Percentiles rank a stretch among this genome's conserved stretches.
phyloP scores from a whole-genome alignment of 1,140 invertebrate species.

The Monochamus saltuarius region DNA sequence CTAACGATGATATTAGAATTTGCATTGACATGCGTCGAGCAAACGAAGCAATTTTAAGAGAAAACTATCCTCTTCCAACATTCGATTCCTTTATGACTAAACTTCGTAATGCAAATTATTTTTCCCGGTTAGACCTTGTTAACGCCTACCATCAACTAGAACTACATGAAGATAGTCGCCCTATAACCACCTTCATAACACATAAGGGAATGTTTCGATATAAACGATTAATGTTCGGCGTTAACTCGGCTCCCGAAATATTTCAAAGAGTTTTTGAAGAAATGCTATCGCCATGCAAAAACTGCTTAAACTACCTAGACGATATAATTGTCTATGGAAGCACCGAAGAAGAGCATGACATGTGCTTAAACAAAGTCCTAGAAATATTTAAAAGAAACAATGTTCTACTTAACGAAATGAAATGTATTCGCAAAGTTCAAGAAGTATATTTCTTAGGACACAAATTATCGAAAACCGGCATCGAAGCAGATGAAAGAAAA shows the following conservation, averaged over 20 bases:
- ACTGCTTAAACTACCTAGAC: conserved; percentile 26
- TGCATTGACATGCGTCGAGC: conserved; percentile 43
- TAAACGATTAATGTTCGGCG: conserved; percentile 45
- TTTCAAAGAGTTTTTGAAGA: conserved; percentile 26
- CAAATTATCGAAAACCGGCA: conserved; percentile 25
- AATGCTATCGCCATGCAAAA: conserved; percentile 14
- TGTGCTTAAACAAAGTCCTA: conserved; percentile 20
- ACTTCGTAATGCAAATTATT: conserved; percentile 17
- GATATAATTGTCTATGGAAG: conserved; percentile 26
- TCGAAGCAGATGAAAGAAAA: conserved; percentile 23
- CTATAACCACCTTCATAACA: conserved; percentile 50
- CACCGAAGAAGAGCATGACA: conserved; percentile 18
- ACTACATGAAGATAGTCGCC: conserved; percentile 30
- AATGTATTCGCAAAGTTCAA: conserved; percentile 27
- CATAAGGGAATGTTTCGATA: conserved; percentile 47
- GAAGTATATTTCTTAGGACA: conserved; percentile 28
- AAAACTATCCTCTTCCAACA: conserved; percentile 38
- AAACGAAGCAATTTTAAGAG: conserved; percentile 39
- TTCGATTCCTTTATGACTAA: conserved; percentile 35
- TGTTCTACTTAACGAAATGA: conserved; percentile 37
- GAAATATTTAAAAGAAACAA: conserved; percentile 25
- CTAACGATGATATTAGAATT: conserved; percentile 37
- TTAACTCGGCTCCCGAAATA: conserved; percentile 28
- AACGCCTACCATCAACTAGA: conserved; percentile 25
- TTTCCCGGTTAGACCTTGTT: conserved; percentile 25